Evolutionary conservation across 2,797 vertebrate species (phyloP), one percentile per base, ranked within the genome.

Genomic region (Buphagus erythrorhynchus): DNA sequence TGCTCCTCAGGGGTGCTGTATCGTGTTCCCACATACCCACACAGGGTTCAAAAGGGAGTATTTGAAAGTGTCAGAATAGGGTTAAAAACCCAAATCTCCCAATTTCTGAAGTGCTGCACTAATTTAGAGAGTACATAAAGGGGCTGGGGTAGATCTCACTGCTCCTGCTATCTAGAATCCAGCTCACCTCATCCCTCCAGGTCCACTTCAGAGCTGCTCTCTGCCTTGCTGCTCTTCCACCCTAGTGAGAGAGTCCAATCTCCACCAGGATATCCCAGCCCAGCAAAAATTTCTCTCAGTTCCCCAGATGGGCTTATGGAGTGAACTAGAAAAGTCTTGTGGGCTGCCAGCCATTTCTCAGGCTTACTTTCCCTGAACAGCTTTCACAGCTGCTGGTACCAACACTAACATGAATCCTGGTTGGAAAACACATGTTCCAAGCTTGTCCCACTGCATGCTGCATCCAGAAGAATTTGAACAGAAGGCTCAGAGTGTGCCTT

Each of bases 181-280:
- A 86, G 81, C 84, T 95, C 88, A 93, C 51, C 71, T 85, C 49
- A 26, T 73, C 33, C 36, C 87, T 95, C 86, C 69, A 93, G 45
- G 45, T 93, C 65, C 6, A 7, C 33, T 78, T 79, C 76, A 48
- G 54, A 71, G 49, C 22, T 84, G 71, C 63, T 62, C 79, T 80
- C n/a, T 3, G 3, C 38, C 16, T 17, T 28, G 51, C 43, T 59
- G 72, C 36, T 90, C 73, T 69, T 69, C 59, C 31, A 46, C 22
- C 48, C 33, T 3, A 5, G 61, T n/a, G 55, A 92, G 14, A 89
- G 16, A 24, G 11, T 92, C 94, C 51, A 24, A 35, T 61, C 65
- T 74, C 45, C 42, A 68, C 2, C 45, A 72, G 63, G 49, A 62
- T 81, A 58, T 83, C 42, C 22, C 21, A 86, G 61, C 26, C 59